Conservation (phyloP, 2,113 vertebrate genomes). For the Sturnus vulgaris region DNA sequence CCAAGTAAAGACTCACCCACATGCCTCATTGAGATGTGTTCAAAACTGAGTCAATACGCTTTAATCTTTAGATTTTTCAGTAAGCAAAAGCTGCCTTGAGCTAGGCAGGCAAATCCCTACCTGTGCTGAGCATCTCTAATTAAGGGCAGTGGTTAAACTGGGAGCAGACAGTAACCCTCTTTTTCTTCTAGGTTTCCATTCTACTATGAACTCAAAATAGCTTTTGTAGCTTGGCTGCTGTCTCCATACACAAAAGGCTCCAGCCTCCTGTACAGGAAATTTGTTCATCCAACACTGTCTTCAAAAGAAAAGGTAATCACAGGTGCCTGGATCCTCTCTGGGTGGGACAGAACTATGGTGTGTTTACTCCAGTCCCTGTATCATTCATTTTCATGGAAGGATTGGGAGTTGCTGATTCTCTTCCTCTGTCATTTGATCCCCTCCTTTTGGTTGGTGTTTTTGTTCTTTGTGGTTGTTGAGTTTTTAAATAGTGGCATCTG, state of each 20-base stretch:
- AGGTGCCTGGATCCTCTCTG: background rate
- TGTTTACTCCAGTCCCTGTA: background rate
- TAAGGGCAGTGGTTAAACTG: background rate
- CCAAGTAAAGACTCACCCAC: background rate
- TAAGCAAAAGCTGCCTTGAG: background rate
- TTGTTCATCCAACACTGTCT: conserved; percentile 96
- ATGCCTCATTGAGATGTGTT: background rate
- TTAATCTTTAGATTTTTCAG: background rate
- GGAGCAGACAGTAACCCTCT: background rate
- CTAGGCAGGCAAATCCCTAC: background rate
- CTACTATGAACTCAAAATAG: conserved; percentile 99
- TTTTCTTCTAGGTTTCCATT: conserved; percentile 90
- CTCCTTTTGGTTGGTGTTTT: background rate
- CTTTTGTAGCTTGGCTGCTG: conserved; percentile 96
- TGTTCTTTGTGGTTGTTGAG: background rate
- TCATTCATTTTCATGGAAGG: background rate
- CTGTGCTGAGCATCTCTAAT: background rate
- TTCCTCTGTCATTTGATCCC: background rate
- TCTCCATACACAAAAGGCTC: conserved; percentile 98
- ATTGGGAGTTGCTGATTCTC: background rate
- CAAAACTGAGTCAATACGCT: background rate
- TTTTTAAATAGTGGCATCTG: background rate
- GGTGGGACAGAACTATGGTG: background rate
- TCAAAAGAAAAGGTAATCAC: conserved; percentile 96
- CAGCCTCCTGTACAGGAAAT: conserved; percentile 96